A percentile compares a stretch with the other conserved stretches of the same genome.
These are phyloP conservation scores for Chelon auratus DNA, from an alignment of 2,797 vertebrate genomes.

Conservation along the genomic window DNA sequence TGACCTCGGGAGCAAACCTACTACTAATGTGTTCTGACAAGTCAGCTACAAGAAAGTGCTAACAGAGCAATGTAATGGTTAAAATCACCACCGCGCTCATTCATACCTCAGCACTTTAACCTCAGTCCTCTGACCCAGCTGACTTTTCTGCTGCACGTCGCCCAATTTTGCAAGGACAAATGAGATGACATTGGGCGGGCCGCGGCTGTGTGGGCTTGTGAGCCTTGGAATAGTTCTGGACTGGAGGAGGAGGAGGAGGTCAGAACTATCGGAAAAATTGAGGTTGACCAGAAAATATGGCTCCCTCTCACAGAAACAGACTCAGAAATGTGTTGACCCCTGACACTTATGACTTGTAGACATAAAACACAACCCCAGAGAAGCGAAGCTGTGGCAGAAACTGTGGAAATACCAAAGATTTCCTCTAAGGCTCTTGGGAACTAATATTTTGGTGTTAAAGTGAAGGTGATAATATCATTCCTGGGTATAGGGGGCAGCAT, in stretches of 20 bases:
- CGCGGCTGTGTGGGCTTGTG: slow-evolving; percentile 20
- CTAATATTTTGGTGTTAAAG: not conserved
- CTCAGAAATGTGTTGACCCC: slow-evolving; percentile 34
- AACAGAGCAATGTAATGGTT: slow-evolving; percentile 60
- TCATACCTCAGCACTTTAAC: slow-evolving; percentile 66
- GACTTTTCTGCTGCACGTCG: slow-evolving; percentile 43
- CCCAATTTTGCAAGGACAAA: slow-evolving; percentile 57
- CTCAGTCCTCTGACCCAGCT: slow-evolving; percentile 33
- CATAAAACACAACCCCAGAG: slow-evolving; percentile 26
- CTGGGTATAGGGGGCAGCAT: not conserved
- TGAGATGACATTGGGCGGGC: slow-evolving; percentile 49
- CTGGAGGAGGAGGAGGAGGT: not conserved
- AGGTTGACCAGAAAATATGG: slow-evolving; percentile 31
- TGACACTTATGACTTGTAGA: slow-evolving; percentile 28
- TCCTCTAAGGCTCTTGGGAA: not conserved
- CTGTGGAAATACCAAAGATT: not conserved
- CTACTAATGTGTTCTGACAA: slow-evolving; percentile 73
- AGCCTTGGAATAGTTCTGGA: slow-evolving; percentile 43
- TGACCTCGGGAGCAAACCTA: slow-evolving; percentile 60
- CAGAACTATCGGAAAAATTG: slow-evolving; percentile 26
- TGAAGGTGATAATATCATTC: not conserved
- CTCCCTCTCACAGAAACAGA: slow-evolving; percentile 35
- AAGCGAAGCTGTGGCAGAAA: not conserved
- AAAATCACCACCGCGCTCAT: slow-evolving; percentile 36
- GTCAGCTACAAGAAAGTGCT: slow-evolving; percentile 66